Conservation (phyloP, 1,140 invertebrate species). For the Drosophila busckii region DNA sequence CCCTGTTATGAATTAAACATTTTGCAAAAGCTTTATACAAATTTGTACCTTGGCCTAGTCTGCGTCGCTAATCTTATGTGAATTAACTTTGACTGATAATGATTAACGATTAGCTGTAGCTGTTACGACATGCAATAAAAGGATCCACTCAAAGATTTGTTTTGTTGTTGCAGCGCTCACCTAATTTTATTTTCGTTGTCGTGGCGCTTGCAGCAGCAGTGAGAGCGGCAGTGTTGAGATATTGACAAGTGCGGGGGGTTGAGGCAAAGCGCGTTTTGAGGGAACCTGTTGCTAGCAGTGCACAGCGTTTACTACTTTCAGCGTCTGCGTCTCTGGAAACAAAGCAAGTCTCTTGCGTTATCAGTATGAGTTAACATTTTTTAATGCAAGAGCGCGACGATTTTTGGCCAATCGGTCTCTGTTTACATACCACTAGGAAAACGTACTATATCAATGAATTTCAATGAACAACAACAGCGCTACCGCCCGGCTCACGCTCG, state of each 20-base stretch:
- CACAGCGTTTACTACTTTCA: constrained; percentile 11
- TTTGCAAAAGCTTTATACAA: constrained; percentile 7
- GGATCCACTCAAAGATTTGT: background rate
- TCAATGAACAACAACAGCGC: constrained; percentile 2
- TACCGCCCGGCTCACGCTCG: constrained; percentile 25
- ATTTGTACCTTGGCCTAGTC: constrained; percentile 26
- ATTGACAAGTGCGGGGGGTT: background rate
- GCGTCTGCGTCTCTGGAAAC: no score
- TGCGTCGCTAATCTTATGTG: constrained; percentile 17
- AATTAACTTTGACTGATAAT: constrained; percentile 5
- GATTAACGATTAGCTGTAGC: background rate
- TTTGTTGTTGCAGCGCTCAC: background rate
- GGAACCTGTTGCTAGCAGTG: constrained; percentile 44
- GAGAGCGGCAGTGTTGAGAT: background rate
- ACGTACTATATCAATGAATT: no score
- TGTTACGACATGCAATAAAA: constrained; percentile 2
- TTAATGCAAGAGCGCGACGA: background rate
- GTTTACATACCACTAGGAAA: constrained; percentile 1
- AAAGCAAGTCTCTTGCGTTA: constrained; percentile 23
- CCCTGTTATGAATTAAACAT: background rate
- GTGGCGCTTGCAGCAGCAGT: constrained; percentile 6
- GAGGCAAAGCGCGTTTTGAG: background rate
- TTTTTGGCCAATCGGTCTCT: no score
- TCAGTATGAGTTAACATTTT: constrained; percentile 15
- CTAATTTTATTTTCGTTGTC: constrained; percentile 8